Evolutionary conservation across 2,888 invertebrate genomes (phyloP).

Genomic region (Chaetogeoica ovagalla): DNA sequence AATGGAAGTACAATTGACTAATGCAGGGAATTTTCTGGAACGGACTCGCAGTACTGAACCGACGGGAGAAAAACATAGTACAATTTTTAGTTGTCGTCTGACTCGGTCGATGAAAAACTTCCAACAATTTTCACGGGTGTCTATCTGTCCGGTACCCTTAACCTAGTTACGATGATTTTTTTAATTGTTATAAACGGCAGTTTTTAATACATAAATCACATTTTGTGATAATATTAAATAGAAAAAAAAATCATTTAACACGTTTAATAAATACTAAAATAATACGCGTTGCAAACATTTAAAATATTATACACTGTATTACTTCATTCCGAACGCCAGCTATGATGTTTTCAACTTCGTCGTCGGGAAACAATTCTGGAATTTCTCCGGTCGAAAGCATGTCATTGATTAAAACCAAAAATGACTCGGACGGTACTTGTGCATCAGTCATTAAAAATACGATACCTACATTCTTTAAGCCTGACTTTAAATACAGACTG

Average conservation of each 20-base stretch:
- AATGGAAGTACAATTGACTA: conserved; percentile 92
- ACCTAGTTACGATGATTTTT: conserved; percentile 61
- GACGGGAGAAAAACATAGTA: conserved; percentile 96
- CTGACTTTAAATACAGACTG: conserved; percentile 85
- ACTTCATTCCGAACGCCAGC: conserved; percentile 80
- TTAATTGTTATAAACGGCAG: too few species aligned
- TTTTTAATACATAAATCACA: too few species aligned
- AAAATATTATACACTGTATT: conserved; percentile 50
- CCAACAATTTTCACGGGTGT: conserved; percentile 95
- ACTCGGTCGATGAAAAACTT: conserved; percentile 96
- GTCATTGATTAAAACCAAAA: conserved; percentile 92
- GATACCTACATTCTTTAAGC: conserved; percentile 89
- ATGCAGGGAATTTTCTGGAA: conserved; percentile 92
- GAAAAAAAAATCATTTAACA: too few species aligned
- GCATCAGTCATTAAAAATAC: conserved; percentile 98
- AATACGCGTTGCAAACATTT: too few species aligned
- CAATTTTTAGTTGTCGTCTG: conserved; percentile 83
- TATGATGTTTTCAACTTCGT: conserved; percentile 93
- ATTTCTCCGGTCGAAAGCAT: conserved; percentile 94
- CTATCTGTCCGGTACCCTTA: conserved; percentile 85
- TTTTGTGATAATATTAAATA: neutral
- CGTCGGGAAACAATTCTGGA: conserved; percentile 92
- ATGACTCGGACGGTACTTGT: conserved; percentile 93
- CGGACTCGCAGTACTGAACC: conserved; percentile 89
- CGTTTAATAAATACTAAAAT: too few species aligned